phyloP scores from a whole-genome alignment of 2,113 vertebrate species.

The Lagenorhynchus albirostris region DNA sequence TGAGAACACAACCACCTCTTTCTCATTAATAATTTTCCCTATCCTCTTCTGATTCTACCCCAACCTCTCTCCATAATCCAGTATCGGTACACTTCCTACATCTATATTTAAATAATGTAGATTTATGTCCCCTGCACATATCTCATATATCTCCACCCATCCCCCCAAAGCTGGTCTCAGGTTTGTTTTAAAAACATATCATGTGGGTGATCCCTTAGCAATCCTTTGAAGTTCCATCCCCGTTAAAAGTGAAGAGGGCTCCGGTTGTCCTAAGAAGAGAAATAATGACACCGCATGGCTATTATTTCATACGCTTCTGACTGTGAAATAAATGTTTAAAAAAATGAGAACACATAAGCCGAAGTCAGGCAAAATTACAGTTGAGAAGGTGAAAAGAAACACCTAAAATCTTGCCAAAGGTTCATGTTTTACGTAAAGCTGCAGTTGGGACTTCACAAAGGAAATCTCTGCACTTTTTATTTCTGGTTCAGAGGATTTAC shows the following conservation, averaged over 20 bases:
- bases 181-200: background rate
- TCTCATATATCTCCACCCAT: background rate
- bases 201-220: background rate
- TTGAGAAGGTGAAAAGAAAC: slow-evolving; percentile 5
- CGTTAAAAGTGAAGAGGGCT: background rate
- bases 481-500: slow-evolving; percentile 89
- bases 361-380: slow-evolving; percentile 21
- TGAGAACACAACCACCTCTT: background rate
- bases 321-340: background rate
- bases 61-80: background rate
- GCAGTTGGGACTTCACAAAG: slow-evolving; percentile 79
- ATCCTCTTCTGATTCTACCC: background rate
- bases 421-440: slow-evolving; percentile 78
- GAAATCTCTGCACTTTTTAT: slow-evolving; percentile 85
- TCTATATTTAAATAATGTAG: background rate
- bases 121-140: background rate
- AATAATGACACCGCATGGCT: background rate
- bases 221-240: background rate
- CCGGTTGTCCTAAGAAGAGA: background rate
- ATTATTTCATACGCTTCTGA: background rate
- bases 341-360: background rate
- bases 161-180: background rate
- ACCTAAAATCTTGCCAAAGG: slow-evolving; percentile 58
- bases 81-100: background rate
- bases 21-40: background rate